Evolutionary conservation across 2,888 invertebrate genomes (phyloP), one percentile per base, ranked within the genome.

Genomic region (Ectemnius cavifrons): DNA sequence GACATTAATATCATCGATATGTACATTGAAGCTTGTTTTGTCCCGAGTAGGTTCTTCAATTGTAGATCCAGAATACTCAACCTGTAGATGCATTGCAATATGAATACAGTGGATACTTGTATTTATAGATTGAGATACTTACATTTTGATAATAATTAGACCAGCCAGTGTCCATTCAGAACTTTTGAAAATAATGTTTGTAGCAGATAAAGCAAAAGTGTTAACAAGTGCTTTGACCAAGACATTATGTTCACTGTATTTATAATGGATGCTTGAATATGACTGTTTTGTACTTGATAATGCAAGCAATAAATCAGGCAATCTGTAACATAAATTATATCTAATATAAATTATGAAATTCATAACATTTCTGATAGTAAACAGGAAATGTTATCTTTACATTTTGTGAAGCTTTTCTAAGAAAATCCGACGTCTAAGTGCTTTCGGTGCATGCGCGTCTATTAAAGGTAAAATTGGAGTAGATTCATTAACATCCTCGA

Each of bases 141-240:
- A 94, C 92, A 96, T 91, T 89, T 94, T 94, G 23, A 96, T 92
- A 56, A 96, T 92, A 56, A 95, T 91, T n/a, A 96, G 91, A 3
- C 94, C 93, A 71, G 96, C 93, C 28, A 95, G 90, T 73, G 92
- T 94, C 95, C 95, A 96, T 84, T 95, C 94, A 14, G 92, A 91
- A 0, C 95, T 94, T 88, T 94, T 95, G 85, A 96, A 95, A 85
- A 94, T 93, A 46, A 96, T 94, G 87, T 96, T 96, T 81, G 94
- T 92, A 0, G 95, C 93, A 81, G 93, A 93, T 62, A 96, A 91
- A 77, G 93, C 93, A 85, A 95, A 95, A 45, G 94, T 94, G 78
- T 92, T 93, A 0, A 95, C 92, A 64, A 95, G 90, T 62, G 84
- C 82, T 78, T 88, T 90, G 4, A 88, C 75, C 18, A 79, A 67